Percentiles rank a stretch among this genome's conserved stretches.
phyloP scores from a whole-genome alignment of 2,888 invertebrate genomes.

The Pedicia rivosa region DNA sequence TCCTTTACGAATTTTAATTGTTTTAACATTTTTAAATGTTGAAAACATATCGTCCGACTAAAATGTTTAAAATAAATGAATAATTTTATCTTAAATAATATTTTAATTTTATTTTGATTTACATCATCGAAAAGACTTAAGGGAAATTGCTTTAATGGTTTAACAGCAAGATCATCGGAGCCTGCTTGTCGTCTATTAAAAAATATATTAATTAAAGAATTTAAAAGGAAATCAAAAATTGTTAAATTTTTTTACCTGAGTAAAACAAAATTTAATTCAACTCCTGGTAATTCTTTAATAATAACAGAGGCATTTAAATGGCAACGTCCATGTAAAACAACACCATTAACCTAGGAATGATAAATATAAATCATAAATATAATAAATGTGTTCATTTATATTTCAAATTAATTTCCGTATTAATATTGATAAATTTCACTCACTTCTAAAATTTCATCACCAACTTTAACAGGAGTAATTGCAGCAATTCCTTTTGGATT shows the following conservation, averaged over 20 bases:
- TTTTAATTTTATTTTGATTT: no score
- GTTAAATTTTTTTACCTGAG: slow-evolving; percentile 48
- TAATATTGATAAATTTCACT: slow-evolving; percentile 13
- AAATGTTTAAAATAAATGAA: slow-evolving; percentile 10
- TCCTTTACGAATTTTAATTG: slow-evolving; percentile 74
- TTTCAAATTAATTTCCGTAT: slow-evolving; percentile 6
- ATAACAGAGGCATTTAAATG: slow-evolving; percentile 93
- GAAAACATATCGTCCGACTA: slow-evolving; percentile 13
- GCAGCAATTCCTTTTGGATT: slow-evolving; percentile 74
- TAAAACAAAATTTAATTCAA: slow-evolving; percentile 70
- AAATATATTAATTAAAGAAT: slow-evolving; percentile 13
- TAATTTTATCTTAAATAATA: no score
- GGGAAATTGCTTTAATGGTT: slow-evolving; percentile 75
- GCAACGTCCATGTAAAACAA: slow-evolving; percentile 83
- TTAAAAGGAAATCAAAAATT: slow-evolving; percentile 3
- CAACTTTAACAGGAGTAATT: slow-evolving; percentile 62
- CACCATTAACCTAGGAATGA: no score
- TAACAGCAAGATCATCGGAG: slow-evolving; percentile 72
- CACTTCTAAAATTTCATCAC: slow-evolving; percentile 92
- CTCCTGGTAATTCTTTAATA: slow-evolving; percentile 78
- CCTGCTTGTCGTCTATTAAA: slow-evolving; percentile 46
- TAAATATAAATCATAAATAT: no score
- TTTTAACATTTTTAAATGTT: slow-evolving; percentile 61
- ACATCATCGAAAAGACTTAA: slow-evolving; percentile 38
- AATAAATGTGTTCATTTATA: slow-evolving; percentile 14